Conservation (phyloP, 2,797 vertebrate species). For the Momotus momota region DNA sequence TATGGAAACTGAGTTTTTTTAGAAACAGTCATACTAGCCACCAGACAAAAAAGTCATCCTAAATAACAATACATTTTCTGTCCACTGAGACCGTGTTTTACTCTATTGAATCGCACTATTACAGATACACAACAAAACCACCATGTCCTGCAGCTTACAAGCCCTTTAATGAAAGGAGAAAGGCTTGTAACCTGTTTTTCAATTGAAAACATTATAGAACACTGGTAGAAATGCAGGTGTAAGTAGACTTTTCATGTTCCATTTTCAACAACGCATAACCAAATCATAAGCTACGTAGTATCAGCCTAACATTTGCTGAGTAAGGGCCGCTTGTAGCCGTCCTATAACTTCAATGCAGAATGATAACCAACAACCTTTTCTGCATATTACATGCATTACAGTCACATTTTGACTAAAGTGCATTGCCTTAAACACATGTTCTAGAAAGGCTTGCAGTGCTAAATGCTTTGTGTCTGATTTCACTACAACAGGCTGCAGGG, state of each 20-base stretch:
- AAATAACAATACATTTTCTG: not conserved
- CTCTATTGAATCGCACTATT: not conserved
- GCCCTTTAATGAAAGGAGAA: not conserved
- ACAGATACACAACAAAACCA: not conserved
- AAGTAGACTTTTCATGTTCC: not conserved
- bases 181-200: not conserved
- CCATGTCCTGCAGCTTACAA: not conserved
- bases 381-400: not conserved
- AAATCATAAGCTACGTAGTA: not conserved
- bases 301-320: not conserved
- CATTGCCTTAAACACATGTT: not conserved
- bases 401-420: not conserved
- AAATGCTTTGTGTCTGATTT: not conserved
- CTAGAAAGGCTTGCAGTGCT: not conserved
- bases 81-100: not conserved
- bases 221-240: not conserved
- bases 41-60: not conserved
- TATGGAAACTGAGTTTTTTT: not conserved
- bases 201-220: not conserved
- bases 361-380: not conserved
- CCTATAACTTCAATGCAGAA: not conserved
- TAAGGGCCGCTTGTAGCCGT: not conserved
- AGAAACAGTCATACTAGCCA: not conserved
- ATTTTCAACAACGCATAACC: not conserved
- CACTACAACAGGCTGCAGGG: not conserved